Evolutionary conservation across 2,888 invertebrate genomes (phyloP), one percentile per base, ranked within the genome.

Genomic region (Muscina levida): DNA sequence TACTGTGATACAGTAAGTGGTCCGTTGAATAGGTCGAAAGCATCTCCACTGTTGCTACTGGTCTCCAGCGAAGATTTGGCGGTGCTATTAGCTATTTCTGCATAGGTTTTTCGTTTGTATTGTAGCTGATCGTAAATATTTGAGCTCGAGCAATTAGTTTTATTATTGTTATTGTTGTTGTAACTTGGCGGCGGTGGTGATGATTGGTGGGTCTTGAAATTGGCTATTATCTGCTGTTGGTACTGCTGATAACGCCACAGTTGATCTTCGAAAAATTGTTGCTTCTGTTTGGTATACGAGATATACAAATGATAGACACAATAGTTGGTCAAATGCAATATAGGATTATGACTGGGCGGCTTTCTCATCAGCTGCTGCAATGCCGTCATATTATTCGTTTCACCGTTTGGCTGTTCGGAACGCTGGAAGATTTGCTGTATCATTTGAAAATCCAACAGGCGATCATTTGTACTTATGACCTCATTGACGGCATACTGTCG

Each of bases 301-400:
- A 94, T 92, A 88, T 94, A 94, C 79, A 95, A 88, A 87, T 94
- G 94, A 17, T 94, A 94, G 92, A 94, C 93, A 89, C 95, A 95
- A 87, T 95, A 95, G 88, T 95, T 95, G 71, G 94, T 94, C 80
- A 95, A 91, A 86, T 95, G 93, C 83, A 95, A 90, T 51, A 95
- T 93, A 5, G 95, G 94, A 87, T 95, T 94, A 44, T 56, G 77
- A 13, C 19, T 11, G 13, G 10, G 11, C 2, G 37, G 11, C 1
- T 5, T 67, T 62, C 26, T 59, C 26, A 15, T 22, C 44, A 26
- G 17, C 56, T n/a, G 51, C 22, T n/a, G 37, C n/a, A 68, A 68
- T 0, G 15, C 1, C 1, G 57, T 42, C 5, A 17, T 3, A 19
- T 48, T 48, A 19, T 8, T 6, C 10, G 1, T 3, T 5, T 13